Base-by-base conservation (phyloP, 2,888 invertebrate genomes). In the Tryphoninae sp. region DNA sequence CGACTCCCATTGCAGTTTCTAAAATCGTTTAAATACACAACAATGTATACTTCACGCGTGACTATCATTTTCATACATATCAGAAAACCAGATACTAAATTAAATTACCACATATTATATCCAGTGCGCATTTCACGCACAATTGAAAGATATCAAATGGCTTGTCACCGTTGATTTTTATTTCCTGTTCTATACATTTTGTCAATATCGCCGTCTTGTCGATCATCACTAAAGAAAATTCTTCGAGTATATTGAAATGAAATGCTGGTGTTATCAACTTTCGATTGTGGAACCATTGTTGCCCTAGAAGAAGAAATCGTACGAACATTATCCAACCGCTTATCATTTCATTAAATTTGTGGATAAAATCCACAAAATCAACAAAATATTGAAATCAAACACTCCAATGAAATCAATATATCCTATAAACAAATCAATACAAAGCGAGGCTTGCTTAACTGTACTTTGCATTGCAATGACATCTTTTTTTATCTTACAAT, bases 1-100 rank as follows among this genome's bases (percentile, higher is more conserved):
- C 89, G 1, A 93, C 92, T 0, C 95, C 95, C 95, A 95, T 95
- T 0, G 95, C 95, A 4, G 95, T 95, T 88, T 95, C 94, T 93
- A n/a, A 16, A 72, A 0, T 16, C 16, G 26, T 62, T 53, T 40
- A 33, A 53, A 53, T 19, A 11, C 23, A 49, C 23, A 23, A 33
- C 6, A 33, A 33, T 33, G 4, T 33, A 33, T 6, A 33, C 6
- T 33, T 33, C 33, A 33, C 33, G 6, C 0, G 1, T 33, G 33
- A 33, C 0, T 33, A 33, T 33, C 33, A 0, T 33, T 33, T 33
- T 33, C 11, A 2, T 45, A 2, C 11, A 13, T 16, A 33, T 33
- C 3, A 33, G 6, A 33, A 49, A 51, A 8, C 2, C 2, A 22
- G 40, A 11, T 6, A 62, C 8, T 16, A 13, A 7, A 26, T n/a